Percentiles rank a stretch among this genome's conserved stretches.
Evolutionary conservation across 2,113 vertebrate genomes (phyloP).

Genomic region (Apodemus sylvaticus): DNA sequence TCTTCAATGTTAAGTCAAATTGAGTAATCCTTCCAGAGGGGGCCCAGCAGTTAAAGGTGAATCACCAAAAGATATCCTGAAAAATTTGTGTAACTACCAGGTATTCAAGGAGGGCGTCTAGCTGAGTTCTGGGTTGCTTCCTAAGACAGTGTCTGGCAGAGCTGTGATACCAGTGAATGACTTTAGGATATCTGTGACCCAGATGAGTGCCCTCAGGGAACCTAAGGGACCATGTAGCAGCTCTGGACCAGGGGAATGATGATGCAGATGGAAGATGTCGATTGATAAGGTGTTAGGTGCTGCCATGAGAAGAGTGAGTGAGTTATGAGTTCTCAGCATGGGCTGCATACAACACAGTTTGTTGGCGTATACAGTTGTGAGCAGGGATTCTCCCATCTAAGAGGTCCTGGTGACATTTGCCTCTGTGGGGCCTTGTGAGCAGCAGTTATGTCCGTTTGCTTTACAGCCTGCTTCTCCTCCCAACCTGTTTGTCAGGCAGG

Average conservation of each 20-base stretch:
- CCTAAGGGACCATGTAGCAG: fast-evolving
- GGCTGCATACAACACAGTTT: fast-evolving
- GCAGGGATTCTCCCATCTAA: too few relatives aligned
- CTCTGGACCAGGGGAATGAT: not conserved
- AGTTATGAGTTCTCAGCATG: not conserved
- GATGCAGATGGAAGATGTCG: fast-evolving
- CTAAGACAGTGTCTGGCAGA: not conserved
- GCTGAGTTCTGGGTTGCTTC: not conserved
- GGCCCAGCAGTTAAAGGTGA: not conserved
- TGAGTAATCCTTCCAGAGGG: not conserved
- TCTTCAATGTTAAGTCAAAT: not conserved
- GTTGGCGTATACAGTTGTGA: too few relatives aligned
- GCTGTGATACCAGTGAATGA: not conserved
- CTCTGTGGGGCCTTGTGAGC: not conserved
- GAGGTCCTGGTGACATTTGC: too few relatives aligned
- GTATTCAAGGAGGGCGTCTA: not conserved
- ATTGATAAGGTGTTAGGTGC: fast-evolving
- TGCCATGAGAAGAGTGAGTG: not conserved
- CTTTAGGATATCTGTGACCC: not conserved
- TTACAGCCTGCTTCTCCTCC: not conserved
- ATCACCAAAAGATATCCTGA: not conserved
- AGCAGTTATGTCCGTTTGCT: too few relatives aligned
- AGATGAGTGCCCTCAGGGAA: not conserved
- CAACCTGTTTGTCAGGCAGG: too few relatives aligned
- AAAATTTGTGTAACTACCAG: not conserved